Evolutionary conservation across 2,888 invertebrate genomes (phyloP), one percentile per base, ranked within the genome.

Genomic region (Aphidius colemani): DNA sequence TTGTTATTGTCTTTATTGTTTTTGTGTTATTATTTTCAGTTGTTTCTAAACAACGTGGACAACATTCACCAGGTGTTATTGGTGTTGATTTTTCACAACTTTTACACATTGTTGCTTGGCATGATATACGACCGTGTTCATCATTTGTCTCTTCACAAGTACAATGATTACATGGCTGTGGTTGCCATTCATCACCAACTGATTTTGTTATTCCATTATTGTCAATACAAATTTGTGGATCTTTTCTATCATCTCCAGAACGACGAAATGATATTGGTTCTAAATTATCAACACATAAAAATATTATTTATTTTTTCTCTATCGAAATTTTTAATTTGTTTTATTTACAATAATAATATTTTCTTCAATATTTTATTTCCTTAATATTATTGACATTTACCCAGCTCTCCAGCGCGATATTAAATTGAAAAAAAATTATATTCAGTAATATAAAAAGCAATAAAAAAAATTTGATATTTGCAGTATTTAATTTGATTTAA

Each of bases 61-160:
- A 79, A 64, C 79, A 79, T 63, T 78, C 77, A 62, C 78, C 79
- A 7, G 75, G 72, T 45, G 70, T 62, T 7, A 71, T 66, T 7
- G 75, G 73, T 40, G 71, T 70, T 6, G 74, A 63, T 39, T 71
- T 73, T n/a, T 77, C 77, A 63, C 81, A 81, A 63, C 73, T 73
- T 62, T 77, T 78, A 70, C 79, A 79, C 79, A 79, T 78, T 10
- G 75, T 71, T 6, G 69, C 70, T 39, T 77, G 77, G 68, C 80
- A 81, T 45, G 74, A 72, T 11, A 67, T 53, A 44, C 53, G 57
- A 9, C 73, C 73, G 5, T 30, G 30, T 43, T 71, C 70, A 6
- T 48, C 58, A 46, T 65, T 61, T 7, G 43, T 57, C 41, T 74
- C 69, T 40, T 77, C 73, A 67, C 81, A 81, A n/a, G 69, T 66